phyloP scores from a whole-genome alignment of 1,140 invertebrate genomes.

The Ptiloglossa arizonensis region DNA sequence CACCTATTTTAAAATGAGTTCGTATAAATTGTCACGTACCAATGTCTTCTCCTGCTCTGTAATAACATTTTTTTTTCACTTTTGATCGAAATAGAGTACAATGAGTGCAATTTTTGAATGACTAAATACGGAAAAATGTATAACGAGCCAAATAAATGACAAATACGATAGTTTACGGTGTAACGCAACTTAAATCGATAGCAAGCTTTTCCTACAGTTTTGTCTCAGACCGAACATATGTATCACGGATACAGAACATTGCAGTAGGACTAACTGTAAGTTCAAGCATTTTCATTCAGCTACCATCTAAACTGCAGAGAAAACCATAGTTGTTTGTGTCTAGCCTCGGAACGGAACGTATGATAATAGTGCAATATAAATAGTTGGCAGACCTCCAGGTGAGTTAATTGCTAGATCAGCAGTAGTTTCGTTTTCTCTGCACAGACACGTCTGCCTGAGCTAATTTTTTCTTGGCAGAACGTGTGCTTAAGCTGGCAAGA shows the following conservation, averaged over 20 bases:
- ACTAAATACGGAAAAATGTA: too few relatives aligned
- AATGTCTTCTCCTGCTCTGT: background rate
- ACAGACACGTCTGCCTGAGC: conserved; percentile 25
- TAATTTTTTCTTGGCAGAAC: conserved; percentile 66
- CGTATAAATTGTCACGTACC: background rate
- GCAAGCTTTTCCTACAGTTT: background rate
- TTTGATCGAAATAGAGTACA: too few relatives aligned
- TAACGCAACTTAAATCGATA: background rate
- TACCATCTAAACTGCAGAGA: conserved; percentile 1
- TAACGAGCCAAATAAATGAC: too few relatives aligned
- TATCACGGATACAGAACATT: too few relatives aligned
- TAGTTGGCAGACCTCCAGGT: conserved; percentile 58
- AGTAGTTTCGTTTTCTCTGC: conserved; percentile 51
- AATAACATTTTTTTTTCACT: too few relatives aligned
- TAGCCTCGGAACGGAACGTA: conserved; percentile 31
- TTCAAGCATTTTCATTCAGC: background rate
- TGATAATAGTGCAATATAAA: conserved; percentile 64
- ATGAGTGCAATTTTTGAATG: too few relatives aligned
- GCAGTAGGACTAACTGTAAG: background rate
- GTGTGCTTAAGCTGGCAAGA: conserved; percentile 44
- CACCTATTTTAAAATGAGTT: background rate
- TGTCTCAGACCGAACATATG: background rate
- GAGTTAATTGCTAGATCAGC: conserved; percentile 67
- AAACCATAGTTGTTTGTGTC: conserved; percentile 19
- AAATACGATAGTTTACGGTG: too few relatives aligned